Conservation (phyloP, 2,113 vertebrate species). For the Pithys albifrons region DNA sequence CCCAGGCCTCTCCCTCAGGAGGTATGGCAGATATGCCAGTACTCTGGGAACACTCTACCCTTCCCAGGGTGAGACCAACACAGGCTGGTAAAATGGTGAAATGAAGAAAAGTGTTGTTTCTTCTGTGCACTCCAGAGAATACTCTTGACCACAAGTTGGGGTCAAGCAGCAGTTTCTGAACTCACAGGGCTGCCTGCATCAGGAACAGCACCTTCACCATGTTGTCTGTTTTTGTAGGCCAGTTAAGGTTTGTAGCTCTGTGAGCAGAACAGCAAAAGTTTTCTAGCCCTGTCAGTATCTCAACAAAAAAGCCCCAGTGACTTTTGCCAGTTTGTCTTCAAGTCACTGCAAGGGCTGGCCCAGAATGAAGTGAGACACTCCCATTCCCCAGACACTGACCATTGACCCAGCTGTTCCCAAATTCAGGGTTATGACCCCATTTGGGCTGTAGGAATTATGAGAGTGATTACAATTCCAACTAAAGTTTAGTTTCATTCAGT, state of each 20-base stretch:
- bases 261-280: not conserved
- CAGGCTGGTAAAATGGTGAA: not conserved
- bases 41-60: not conserved
- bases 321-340: not conserved
- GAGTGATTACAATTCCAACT: not conserved
- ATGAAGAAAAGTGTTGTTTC: not conserved
- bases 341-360: not conserved
- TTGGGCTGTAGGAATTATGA: not conserved
- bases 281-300: not conserved
- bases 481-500: not conserved
- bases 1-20: not conserved
- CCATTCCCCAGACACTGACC: not conserved
- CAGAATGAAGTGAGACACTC: not conserved
- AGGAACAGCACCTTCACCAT: not conserved
- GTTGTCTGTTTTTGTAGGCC: not conserved
- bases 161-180: not conserved
- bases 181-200: rapidly evolving
- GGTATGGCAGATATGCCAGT: not conserved
- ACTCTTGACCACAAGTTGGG: not conserved
- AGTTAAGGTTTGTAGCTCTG: not conserved
- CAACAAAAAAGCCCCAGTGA: not conserved
- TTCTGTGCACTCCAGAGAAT: not conserved
- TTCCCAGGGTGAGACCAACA: not conserved
- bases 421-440: not conserved
- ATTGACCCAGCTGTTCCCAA: not conserved